phyloP scores from a whole-genome alignment of 2,797 vertebrate genomes.

The Peromyscus eremicus region DNA sequence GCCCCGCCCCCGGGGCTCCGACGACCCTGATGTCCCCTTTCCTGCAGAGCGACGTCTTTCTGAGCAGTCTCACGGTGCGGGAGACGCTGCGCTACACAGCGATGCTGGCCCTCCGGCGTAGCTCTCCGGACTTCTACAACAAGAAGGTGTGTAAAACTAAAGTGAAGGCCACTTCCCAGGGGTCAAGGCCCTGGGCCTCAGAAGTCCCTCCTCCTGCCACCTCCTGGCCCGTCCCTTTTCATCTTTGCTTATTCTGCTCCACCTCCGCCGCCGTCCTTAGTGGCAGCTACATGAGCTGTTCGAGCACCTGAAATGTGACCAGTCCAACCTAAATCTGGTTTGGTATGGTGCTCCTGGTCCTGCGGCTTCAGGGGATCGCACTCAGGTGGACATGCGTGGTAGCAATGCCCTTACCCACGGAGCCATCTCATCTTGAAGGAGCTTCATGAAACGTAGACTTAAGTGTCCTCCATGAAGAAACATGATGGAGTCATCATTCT shows the following conservation, averaged over 20 bases:
- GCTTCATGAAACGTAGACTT: neutral
- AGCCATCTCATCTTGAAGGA: neutral
- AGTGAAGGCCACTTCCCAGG: neutral
- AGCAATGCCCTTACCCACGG: neutral
- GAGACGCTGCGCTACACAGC: constrained; percentile 96
- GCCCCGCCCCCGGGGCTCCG: too few relatives aligned
- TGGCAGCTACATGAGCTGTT: neutral
- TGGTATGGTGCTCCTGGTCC: neutral
- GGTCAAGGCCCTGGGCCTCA: neutral
- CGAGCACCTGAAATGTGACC: neutral
- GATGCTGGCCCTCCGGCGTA: constrained; percentile 91
- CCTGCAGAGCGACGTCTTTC: constrained; percentile 93
- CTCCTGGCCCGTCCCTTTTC: neutral
- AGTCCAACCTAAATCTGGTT: neutral
- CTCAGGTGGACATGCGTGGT: neutral
- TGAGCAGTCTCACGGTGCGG: constrained; percentile 95
- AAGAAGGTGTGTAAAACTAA: constrained; percentile 90
- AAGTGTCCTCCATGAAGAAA: neutral
- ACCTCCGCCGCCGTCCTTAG: neutral
- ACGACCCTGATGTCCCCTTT: neutral
- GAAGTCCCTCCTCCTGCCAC: neutral
- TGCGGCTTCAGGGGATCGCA: neutral
- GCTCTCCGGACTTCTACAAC: constrained; percentile 88
- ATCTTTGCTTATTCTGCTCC: neutral
- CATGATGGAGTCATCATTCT: neutral